Conservation (phyloP, 2,888 invertebrate species). For the Alsophila aescularia region DNA sequence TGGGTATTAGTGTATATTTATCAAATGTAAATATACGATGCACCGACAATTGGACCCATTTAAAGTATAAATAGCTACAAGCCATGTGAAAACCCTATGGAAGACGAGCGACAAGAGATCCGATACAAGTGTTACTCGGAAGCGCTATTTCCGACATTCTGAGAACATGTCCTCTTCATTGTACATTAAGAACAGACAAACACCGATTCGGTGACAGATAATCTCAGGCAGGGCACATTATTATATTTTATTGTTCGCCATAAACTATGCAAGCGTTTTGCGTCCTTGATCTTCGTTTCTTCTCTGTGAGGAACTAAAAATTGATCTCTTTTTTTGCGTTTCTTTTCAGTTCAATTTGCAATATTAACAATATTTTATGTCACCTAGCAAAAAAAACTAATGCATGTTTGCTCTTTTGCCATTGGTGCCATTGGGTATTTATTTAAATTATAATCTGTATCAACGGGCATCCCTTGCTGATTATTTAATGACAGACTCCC, state of each 20-base stretch:
- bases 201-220: slow-evolving; percentile 15
- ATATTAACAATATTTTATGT: no score
- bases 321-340: background rate
- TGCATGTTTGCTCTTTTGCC: no score
- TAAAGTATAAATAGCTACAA: background rate
- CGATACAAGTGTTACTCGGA: slow-evolving; percentile 76
- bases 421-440: no score
- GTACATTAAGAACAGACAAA: slow-evolving; percentile 29
- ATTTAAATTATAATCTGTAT: no score
- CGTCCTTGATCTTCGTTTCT: slow-evolving; percentile 10
- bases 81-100: slow-evolving; percentile 29
- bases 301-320: background rate
- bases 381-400: no score
- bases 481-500: no score
- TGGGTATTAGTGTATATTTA: no score
- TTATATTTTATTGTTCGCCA: slow-evolving; percentile 7
- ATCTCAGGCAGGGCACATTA: slow-evolving; percentile 1
- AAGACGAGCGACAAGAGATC: slow-evolving; percentile 65
- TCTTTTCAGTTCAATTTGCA: no score
- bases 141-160: slow-evolving; percentile 79
- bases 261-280: background rate
- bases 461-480: no score
- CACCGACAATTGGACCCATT: no score
- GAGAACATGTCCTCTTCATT: slow-evolving; percentile 65
- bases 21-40: no score